A percentile compares a stretch with the other conserved stretches of the same genome.
phyloP scores from a whole-genome alignment of 2,888 invertebrate genomes.

The Caenorhabditis sp. region DNA sequence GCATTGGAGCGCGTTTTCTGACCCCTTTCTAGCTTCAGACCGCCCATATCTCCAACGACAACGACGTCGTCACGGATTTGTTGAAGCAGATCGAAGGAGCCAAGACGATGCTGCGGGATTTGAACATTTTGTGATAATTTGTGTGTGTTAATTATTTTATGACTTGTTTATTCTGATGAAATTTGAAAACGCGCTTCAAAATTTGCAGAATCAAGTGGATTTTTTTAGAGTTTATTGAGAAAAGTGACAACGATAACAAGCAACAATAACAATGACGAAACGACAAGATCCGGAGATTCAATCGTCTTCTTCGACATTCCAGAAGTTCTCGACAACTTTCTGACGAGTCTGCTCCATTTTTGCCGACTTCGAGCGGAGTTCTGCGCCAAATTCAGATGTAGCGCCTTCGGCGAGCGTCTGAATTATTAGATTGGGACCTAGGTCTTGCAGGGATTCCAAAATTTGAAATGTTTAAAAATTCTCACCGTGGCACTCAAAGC shows the following conservation, averaged over 20 bases:
- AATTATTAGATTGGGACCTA: no score
- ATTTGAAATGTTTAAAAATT: no score
- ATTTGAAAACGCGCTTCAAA: no score
- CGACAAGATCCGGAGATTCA: no score
- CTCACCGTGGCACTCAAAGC: slow-evolving; percentile 37
- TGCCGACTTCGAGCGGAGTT: slow-evolving; percentile 47
- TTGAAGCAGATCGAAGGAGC: slow-evolving; percentile 38
- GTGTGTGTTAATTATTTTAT: not conserved
- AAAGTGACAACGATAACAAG: no score
- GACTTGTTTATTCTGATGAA: not conserved
- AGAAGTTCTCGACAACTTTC: slow-evolving; percentile 60
- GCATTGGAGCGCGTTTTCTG: no score
- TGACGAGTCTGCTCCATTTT: slow-evolving; percentile 64
- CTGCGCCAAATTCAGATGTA: slow-evolving; percentile 52
- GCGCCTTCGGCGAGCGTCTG: slow-evolving; percentile 51
- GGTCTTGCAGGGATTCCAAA: no score
- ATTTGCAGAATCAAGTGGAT: no score
- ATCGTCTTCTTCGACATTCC: slow-evolving; percentile 53
- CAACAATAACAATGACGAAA: no score
- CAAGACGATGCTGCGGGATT: slow-evolving; percentile 36
- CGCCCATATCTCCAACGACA: slow-evolving; percentile 45
- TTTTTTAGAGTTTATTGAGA: no score
- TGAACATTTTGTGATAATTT: slow-evolving; percentile 13
- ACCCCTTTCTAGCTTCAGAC: not conserved
- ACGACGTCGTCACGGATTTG: slow-evolving; percentile 34